These are phyloP conservation scores for Cyclophora punctaria DNA, from an alignment of 2,888 invertebrate genomes.

Conservation along the genomic window DNA sequence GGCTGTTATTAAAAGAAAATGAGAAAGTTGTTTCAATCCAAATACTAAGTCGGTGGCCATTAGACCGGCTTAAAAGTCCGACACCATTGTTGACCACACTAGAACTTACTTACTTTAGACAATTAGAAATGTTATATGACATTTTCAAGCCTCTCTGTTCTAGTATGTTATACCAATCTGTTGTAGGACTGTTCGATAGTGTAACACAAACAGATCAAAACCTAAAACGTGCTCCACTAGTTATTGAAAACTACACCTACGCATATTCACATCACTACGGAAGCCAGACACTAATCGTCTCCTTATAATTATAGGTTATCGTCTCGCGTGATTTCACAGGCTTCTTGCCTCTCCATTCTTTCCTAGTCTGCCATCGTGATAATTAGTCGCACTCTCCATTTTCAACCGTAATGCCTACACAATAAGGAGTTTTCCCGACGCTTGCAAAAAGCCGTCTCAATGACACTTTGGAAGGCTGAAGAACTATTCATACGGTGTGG, in stretches of 20 bases:
- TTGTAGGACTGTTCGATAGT: too few species aligned
- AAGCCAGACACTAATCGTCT: slow-evolving; percentile 41
- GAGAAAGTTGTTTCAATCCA: too few species aligned
- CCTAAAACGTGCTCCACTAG: too few species aligned
- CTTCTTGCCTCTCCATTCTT: slow-evolving; percentile 46
- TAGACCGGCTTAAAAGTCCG: too few species aligned
- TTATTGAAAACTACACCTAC: too few species aligned
- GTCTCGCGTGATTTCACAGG: slow-evolving; percentile 51
- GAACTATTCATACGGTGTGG: slow-evolving; percentile 40
- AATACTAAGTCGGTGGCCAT: too few species aligned
- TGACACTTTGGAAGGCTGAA: slow-evolving; percentile 38
- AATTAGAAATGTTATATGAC: background rate
- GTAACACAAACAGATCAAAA: too few species aligned
- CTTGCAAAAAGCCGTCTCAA: slow-evolving; percentile 22
- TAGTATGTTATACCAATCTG: too few species aligned
- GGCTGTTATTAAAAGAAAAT: too few species aligned
- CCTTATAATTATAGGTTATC: slow-evolving; percentile 53
- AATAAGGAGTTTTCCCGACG: slow-evolving; percentile 17
- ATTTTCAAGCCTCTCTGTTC: too few species aligned
- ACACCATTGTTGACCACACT: too few species aligned
- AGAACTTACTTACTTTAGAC: too few species aligned
- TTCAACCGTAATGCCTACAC: slow-evolving; percentile 9
- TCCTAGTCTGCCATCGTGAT: slow-evolving; percentile 27
- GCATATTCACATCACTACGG: slow-evolving; percentile 21
- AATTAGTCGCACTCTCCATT: slow-evolving; percentile 37